Evolutionary conservation across 2,797 vertebrate species (phyloP).

Genomic region (Agapornis canus): DNA sequence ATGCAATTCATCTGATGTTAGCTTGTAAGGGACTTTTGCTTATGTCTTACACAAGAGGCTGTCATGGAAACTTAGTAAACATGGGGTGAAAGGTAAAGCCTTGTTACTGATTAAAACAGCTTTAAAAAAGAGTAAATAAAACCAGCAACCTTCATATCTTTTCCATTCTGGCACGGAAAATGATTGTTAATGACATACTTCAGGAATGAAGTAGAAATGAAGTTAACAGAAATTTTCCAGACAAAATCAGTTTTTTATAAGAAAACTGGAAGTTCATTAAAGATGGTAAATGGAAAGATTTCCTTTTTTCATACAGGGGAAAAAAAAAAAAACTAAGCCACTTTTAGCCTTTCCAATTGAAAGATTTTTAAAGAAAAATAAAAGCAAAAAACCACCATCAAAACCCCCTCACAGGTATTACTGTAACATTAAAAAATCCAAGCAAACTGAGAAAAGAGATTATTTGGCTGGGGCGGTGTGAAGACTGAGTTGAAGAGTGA

Average conservation of each 20-base stretch:
- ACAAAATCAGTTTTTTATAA: neutral
- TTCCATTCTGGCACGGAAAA: neutral
- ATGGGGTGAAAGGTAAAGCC: slow-evolving; percentile 54
- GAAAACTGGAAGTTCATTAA: neutral
- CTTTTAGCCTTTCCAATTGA: neutral
- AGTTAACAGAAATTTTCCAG: neutral
- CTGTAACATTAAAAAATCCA: neutral
- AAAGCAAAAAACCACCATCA: neutral
- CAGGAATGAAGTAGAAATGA: neutral
- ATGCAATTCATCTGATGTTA: neutral
- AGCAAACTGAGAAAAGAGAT: neutral
- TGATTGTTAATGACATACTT: neutral
- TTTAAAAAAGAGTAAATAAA: neutral
- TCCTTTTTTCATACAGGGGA: neutral
- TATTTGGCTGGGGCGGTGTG: neutral
- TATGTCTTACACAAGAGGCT: slow-evolving; percentile 30
- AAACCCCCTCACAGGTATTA: neutral
- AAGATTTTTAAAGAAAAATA: neutral
- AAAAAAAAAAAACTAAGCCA: neutral
- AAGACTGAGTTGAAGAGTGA: neutral
- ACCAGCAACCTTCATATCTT: neutral
- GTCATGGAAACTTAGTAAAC: slow-evolving; percentile 26
- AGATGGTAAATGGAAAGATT: neutral
- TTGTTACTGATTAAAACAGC: slow-evolving; percentile 62
- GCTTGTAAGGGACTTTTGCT: neutral